phyloP scores from a whole-genome alignment of 2,113 vertebrate species.

The Crotophaga sulcirostris region DNA sequence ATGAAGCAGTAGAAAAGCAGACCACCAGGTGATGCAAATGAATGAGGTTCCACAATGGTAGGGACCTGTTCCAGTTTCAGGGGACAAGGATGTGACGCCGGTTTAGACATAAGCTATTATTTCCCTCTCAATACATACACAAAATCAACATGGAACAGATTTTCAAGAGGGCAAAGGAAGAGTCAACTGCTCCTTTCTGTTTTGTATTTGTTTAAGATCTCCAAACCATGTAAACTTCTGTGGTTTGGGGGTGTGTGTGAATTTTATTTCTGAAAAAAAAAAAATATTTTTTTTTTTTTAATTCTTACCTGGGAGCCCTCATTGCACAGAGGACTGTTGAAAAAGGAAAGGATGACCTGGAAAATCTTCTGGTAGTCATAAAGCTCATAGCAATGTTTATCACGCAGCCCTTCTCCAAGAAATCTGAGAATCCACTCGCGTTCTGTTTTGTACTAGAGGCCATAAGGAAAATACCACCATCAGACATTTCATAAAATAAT shows the following conservation, averaged over 20 bases:
- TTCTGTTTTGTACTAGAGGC: conserved; percentile 84
- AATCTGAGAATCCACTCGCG: conserved; percentile 87
- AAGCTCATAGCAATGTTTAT: conserved; percentile 83
- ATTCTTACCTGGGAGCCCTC: conserved; percentile 78
- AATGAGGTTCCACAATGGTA: not conserved
- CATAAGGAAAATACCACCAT: not conserved
- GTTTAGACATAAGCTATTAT: not conserved
- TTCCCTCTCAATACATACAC: not conserved
- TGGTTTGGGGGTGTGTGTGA: rapidly evolving
- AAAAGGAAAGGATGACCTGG: conserved; percentile 85
- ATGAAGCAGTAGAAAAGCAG: not conserved
- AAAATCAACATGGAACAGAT: not conserved
- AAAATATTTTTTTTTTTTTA: not conserved
- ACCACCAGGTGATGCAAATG: not conserved
- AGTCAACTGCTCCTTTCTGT: not conserved
- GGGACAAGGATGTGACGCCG: not conserved
- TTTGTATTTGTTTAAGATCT: not conserved
- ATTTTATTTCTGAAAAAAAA: no score
- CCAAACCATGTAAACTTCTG: not conserved
- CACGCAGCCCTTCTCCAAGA: conserved; percentile 84
- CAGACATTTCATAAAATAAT: not conserved
- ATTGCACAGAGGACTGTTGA: conserved; percentile 85
- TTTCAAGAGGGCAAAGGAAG: not conserved
- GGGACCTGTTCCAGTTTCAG: not conserved
- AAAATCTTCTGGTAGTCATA: conserved; percentile 86